Evolutionary conservation across 2,113 vertebrate genomes (phyloP).

Genomic region (Ceyx margarethae): DNA sequence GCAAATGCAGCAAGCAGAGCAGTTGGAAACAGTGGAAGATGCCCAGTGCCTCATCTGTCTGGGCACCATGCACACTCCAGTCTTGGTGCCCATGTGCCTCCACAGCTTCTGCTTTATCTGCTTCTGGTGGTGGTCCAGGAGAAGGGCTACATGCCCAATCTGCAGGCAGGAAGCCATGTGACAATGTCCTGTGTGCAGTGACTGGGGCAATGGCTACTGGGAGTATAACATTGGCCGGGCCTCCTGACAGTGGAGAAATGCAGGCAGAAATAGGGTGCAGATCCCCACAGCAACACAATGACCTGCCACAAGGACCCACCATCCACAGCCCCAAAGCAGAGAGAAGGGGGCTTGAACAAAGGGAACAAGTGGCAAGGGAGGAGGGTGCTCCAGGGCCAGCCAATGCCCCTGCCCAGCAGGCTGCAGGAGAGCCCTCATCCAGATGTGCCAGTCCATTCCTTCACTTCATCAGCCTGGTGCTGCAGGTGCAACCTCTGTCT

Average conservation of each 20-base stretch:
- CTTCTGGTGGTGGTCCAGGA: background rate
- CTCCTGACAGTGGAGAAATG: fast-evolving
- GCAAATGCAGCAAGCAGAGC: background rate
- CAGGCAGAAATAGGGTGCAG: background rate
- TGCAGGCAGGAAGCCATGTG: background rate
- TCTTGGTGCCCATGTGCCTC: background rate
- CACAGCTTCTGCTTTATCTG: background rate
- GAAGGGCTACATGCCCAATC: background rate
- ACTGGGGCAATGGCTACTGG: fast-evolving
- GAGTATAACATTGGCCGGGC: fast-evolving
- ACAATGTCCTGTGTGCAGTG: fast-evolving
- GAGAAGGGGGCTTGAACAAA: background rate
- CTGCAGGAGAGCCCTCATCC: background rate
- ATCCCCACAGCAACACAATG: background rate
- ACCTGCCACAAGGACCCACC: too few species aligned
- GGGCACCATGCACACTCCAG: fast-evolving
- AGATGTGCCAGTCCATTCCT: fast-evolving
- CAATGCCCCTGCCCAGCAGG: background rate
- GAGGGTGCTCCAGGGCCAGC: background rate
- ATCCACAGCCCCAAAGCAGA: fast-evolving
- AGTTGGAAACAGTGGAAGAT: background rate
- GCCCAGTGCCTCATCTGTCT: background rate
- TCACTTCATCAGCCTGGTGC: too few species aligned
- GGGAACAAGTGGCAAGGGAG: fast-evolving
- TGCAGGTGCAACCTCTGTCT: background rate